Conservation (phyloP, 2,888 invertebrate species). For the Morpho helenor region DNA sequence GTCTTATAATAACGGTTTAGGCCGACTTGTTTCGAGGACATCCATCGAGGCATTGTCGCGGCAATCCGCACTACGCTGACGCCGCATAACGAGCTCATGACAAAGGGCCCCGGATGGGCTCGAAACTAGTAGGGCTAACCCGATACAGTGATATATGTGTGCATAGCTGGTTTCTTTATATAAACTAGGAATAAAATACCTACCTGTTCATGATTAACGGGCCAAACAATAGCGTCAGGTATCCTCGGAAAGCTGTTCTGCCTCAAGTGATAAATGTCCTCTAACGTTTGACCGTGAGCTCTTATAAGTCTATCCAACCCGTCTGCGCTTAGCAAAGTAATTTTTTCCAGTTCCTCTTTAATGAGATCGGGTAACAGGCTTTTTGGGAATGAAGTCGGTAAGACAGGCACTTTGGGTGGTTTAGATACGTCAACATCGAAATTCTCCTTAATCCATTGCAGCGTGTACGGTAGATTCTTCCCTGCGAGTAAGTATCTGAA, state of each 20-base stretch:
- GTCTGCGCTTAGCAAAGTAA: conserved; percentile 71
- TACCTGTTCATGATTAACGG: conserved; percentile 88
- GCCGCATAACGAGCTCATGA: too few relatives aligned
- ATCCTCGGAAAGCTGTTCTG: conserved; percentile 88
- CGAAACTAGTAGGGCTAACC: too few relatives aligned
- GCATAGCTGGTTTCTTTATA: too few relatives aligned
- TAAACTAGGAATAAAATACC: conserved; percentile 1
- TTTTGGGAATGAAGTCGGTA: conserved; percentile 82
- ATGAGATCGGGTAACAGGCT: conserved; percentile 82
- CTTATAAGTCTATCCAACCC: conserved; percentile 92
- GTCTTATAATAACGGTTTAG: too few relatives aligned
- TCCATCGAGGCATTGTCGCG: too few relatives aligned
- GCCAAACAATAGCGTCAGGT: conserved; percentile 97
- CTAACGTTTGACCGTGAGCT: conserved; percentile 95
- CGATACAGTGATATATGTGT: too few relatives aligned
- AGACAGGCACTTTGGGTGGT: conserved; percentile 62
- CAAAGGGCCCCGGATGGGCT: too few relatives aligned
- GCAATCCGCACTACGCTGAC: too few relatives aligned
- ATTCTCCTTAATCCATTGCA: conserved; percentile 87
- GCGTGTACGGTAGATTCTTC: conserved; percentile 86
- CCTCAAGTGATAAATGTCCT: conserved; percentile 90
- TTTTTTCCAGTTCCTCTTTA: conserved; percentile 75
- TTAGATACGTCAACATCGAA: conserved; percentile 82
- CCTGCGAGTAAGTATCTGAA: conserved; percentile 89
- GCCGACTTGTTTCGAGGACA: too few relatives aligned